Evolutionary conservation across 1,140 invertebrate genomes (phyloP), one percentile per base, ranked within the genome.

Genomic region (Drosophila bocqueti): DNA sequence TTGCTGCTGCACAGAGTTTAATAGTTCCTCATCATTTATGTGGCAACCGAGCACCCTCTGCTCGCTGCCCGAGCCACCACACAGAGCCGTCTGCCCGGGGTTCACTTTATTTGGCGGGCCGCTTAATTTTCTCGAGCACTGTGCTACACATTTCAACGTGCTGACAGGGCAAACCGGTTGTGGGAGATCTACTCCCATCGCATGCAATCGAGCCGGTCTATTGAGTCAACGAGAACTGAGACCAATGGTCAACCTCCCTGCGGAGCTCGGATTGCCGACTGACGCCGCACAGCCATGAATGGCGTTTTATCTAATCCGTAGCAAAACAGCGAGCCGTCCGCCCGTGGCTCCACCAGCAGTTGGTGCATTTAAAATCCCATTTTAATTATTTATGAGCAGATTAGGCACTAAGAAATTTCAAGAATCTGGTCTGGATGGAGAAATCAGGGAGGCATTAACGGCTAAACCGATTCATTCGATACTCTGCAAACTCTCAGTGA

Each of bases 1-100:
- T 79, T 78, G 74, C 59, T 49, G 81, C 81, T 79, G 68, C 81
- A 80, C 75, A 81, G 60, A 72, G 84, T 78, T 73, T 89, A 83
- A 89, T 83, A 89, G 85, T 78, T 71, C 50, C 76, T 50, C 83
- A 81, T 89, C 77, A 83, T 83, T 89, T 83, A 83, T 83, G 64
- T 50, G 74, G 73, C 40, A 42, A 46, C 54, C 55, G 34, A 52
- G 60, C 21, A 58, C n/a, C 3, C 29, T n/a, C 47, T 29, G 31
- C 66, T 45, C 45, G 31, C 43, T 43, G 10, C 18, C 43, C 18
- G 2, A 13, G 5, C n/a, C 42, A 29, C 46, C 59, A 31, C 47
- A 60, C 26, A 36, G 18, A 54, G 38, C 61, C 6, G 13, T 24
- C 42, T 40, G 47, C n/a, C 57, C 9, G 3, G 36, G 16, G 24